Evolutionary conservation across 2,113 vertebrate genomes (phyloP), one percentile per base, ranked within the genome.

Genomic region (Callithrix jacchus): DNA sequence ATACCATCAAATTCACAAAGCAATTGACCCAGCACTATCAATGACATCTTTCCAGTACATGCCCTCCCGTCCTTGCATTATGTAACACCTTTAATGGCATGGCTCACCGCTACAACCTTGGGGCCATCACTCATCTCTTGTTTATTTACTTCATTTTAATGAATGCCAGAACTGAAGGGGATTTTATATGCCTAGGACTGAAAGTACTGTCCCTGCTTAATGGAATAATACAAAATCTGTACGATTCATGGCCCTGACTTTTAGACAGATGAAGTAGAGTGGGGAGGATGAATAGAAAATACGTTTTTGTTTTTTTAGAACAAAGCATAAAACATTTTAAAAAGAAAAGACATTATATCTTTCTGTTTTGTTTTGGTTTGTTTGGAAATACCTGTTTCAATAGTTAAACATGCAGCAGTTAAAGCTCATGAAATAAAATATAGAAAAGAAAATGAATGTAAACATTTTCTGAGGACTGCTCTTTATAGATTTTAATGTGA

Each of bases 161-260:
- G 40, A 89, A 87, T 89, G 40, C 8, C 77, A 96, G 47, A 80
- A 71, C 17, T 73, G 82, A 97, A 40, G 73, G 73, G 74, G 3
- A 49, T 92, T 95, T 97, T 97, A 30, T 93, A 77, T 52, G 40
- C 64, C 80, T 85, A 81, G 18, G 5, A 49, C 13, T 5, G 13
- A 42, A 95, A 89, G 9, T 35, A 84, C 70, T 56, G 74, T 16
- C 3, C 37, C 80, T 88, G 76, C 37, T 80, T 93, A 95, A 87
- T 74, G 56, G 56, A 95, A 98, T 97, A 94, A 94, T 70, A 87
- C 49, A 92, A 87, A 95, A 86, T 14, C 56, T 93, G 42, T n/a
- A 80, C 0, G 1, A 94, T 91, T 35, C 27, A 92, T 8, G 40
- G 10, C 12, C 82, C 0, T 95, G 45, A 79, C 12, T 97, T 97